Evolutionary conservation across 2,888 invertebrate species (phyloP), one percentile per base, ranked within the genome.

Genomic region (Cloeon dipterum): DNA sequence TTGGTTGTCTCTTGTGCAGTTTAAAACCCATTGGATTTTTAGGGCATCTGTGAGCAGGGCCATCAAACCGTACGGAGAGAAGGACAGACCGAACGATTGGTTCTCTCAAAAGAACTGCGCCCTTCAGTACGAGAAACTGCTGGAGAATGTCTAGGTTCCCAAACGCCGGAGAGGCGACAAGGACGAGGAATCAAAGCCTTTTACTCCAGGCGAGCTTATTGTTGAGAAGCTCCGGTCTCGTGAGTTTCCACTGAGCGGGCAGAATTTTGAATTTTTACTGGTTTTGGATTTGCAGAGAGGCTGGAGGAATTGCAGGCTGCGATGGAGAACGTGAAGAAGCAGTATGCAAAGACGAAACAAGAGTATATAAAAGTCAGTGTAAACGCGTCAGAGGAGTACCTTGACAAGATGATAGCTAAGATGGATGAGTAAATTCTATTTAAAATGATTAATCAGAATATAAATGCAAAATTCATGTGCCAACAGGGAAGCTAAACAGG

Each of bases 21-120:
- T n/a, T n/a, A n/a, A n/a, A n/a, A n/a, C n/a, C n/a, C n/a, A n/a
- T 37, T 38, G 35, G 5, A 36, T 5, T 34, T 40, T 10, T 42
- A 63, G 88, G 88, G 74, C 82, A 65, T 75, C 83, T 1, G 85
- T 86, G 2, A 82, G 82, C 34, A 61, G 83, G 26, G 68, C 77
- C 0, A 55, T 88, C 8, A 78, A 78, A 59, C 69, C 77, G 11
- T 73, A 77, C 45, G 72, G 72, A 11, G 82, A 83, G 46, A 62
- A 74, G 32, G 73, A 72, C 46, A 61, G 82, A 40, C 81, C 76
- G 1, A 58, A 65, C 0, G 89, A 81, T 50, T 89, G 82, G 86
- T 89, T 86, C 52, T 85, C 85, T 0, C 85, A 83, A 51, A 81
- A 78, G 55, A 75, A 75, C 45, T 91, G 91, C 58, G 88, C 88